Evolutionary conservation across 1,140 invertebrate species (phyloP).

Genomic region (Philaenus spumarius): DNA sequence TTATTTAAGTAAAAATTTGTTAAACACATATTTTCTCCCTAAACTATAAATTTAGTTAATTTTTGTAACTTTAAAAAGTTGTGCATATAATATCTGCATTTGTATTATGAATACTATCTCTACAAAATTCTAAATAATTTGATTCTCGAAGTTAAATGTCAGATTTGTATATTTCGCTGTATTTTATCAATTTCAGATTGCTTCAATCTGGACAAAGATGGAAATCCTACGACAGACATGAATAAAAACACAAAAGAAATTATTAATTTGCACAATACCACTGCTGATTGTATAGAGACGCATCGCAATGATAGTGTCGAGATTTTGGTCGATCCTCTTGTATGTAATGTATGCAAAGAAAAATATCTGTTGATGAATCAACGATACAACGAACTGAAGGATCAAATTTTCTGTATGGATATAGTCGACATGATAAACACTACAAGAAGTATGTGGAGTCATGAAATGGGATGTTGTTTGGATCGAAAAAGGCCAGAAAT

Average conservation of each 20-base stretch:
- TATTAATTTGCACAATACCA: conserved; percentile 6
- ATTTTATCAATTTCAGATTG: conserved; percentile 19
- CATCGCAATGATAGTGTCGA: conserved; percentile 8
- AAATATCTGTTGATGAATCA: conserved; percentile 21
- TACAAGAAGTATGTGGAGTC: conserved; percentile 20
- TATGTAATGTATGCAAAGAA: conserved; percentile 22
- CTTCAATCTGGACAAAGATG: conserved; percentile 8
- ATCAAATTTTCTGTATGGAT: conserved; percentile 27
- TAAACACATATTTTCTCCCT: background rate
- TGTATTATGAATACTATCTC: background rate
- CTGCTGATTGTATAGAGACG: conserved; percentile 18
- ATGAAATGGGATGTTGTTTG: conserved; percentile 18
- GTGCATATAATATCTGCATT: background rate
- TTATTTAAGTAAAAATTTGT: background rate
- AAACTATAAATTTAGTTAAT: background rate
- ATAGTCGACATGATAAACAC: conserved; percentile 25
- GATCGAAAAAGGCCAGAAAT: conserved; percentile 20
- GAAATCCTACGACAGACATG: conserved; percentile 6
- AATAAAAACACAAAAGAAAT: conserved; percentile 20
- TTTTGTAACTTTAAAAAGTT: background rate
- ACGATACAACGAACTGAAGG: conserved; percentile 23
- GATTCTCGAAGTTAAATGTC: background rate
- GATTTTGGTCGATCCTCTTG: background rate
- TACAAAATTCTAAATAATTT: background rate
- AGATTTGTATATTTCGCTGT: conserved; percentile 1